phyloP scores from a whole-genome alignment of 2,113 vertebrate genomes.

The Leucopsar rothschildi region DNA sequence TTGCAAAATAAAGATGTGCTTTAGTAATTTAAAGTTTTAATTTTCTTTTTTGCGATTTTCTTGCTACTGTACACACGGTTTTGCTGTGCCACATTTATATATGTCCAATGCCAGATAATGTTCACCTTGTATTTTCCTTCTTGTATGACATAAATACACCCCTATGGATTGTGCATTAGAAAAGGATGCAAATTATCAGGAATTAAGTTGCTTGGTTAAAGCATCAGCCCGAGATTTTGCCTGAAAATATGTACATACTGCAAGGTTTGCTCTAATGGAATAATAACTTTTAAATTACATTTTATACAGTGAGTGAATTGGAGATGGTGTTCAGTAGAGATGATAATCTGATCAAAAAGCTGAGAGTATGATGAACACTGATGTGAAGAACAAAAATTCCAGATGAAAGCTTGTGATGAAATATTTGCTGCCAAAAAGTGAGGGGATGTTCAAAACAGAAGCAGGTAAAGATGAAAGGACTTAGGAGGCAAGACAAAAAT shows the following conservation, averaged over 20 bases:
- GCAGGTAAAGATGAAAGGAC: background rate
- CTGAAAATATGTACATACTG: background rate
- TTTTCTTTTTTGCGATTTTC: constrained; percentile 17
- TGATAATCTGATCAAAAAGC: background rate
- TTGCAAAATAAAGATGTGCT: constrained; percentile 81
- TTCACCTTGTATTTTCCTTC: background rate
- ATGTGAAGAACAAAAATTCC: background rate
- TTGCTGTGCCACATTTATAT: background rate
- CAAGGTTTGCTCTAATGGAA: background rate
- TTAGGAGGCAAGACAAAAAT: background rate
- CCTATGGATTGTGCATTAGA: background rate
- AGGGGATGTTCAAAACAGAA: background rate
- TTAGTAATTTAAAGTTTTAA: constrained; percentile 73
- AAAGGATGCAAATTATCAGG: background rate
- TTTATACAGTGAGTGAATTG: background rate
- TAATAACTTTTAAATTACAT: background rate
- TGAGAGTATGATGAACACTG: background rate
- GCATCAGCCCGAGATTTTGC: background rate
- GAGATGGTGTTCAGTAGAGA: background rate
- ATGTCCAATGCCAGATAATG: background rate
- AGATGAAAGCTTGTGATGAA: background rate
- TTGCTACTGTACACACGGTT: background rate
- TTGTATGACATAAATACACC: background rate
- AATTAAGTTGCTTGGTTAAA: background rate
- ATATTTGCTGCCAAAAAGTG: background rate